Evolutionary conservation across 2,888 invertebrate species (phyloP).

Genomic region (Colostygia pectinataria): DNA sequence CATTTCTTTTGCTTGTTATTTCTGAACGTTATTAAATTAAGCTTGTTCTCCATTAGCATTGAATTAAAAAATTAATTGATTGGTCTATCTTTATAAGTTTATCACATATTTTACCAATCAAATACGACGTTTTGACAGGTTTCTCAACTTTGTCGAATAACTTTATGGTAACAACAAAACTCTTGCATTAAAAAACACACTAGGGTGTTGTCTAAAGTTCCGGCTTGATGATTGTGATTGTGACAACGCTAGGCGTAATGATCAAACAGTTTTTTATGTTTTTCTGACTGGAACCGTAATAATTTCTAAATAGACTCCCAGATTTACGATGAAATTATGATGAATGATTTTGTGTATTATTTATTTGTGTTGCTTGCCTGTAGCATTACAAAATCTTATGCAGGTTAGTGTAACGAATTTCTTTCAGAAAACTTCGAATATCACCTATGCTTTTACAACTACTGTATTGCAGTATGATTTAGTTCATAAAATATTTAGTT

Average conservation of each 20-base stretch:
- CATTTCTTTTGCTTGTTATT: neutral
- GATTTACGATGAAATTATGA: conserved; percentile 75
- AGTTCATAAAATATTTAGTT: too few species aligned
- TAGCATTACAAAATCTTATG: conserved; percentile 60
- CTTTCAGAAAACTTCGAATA: too few species aligned
- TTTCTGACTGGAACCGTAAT: conserved; percentile 54
- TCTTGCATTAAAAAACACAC: conserved; percentile 38
- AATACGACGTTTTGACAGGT: conserved; percentile 12
- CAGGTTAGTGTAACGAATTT: conserved; percentile 66
- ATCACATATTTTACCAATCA: too few species aligned
- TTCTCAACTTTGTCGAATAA: too few species aligned
- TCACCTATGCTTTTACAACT: too few species aligned
- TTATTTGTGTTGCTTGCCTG: conserved; percentile 72
- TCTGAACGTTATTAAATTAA: conserved; percentile 1
- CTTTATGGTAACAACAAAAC: neutral
- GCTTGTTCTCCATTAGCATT: neutral
- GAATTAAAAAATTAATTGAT: too few species aligned
- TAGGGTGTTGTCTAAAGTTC: conserved; percentile 76
- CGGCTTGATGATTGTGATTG: conserved; percentile 49
- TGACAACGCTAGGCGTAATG: conserved; percentile 73
- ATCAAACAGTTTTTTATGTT: conserved; percentile 70
- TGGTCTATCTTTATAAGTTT: too few species aligned
- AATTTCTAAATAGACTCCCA: conserved; percentile 29
- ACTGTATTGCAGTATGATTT: too few species aligned
- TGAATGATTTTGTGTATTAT: conserved; percentile 69